These are phyloP conservation scores for Frankliniella intonsa DNA, from an alignment of 2,888 invertebrate species.

Conservation along the genomic window DNA sequence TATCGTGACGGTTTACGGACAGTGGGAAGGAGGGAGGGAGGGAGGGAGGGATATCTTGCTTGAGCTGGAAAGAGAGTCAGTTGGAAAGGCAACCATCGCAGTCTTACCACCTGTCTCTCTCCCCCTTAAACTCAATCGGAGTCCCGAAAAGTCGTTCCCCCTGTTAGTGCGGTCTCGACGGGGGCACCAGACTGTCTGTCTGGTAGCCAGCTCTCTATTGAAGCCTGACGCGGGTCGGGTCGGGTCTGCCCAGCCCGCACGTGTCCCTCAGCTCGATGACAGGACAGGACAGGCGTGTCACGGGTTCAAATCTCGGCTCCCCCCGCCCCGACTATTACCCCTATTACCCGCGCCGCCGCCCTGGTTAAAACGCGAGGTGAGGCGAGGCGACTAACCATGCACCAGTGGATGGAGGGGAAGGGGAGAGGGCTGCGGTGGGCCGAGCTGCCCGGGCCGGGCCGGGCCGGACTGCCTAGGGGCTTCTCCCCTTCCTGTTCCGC, in stretches of 20 bases:
- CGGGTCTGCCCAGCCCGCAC: neutral
- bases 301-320: neutral
- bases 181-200: neutral
- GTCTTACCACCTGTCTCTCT: neutral
- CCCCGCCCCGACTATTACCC: neutral
- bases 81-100: too few species aligned
- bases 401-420: neutral
- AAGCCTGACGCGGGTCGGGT: neutral
- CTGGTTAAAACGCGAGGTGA: conserved; percentile 2
- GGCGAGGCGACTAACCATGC: neutral
- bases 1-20: neutral
- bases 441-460: neutral
- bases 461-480: neutral
- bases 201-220: neutral
- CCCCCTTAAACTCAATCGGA: neutral
- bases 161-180: too few species aligned
- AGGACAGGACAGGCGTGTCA: neutral
- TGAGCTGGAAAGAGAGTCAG: neutral
- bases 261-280: neutral
- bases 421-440: neutral
- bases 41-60: neutral
- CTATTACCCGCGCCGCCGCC: neutral
- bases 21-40: neutral
- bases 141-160: neutral
- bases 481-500: neutral